Conservation (phyloP, 2,888 invertebrate genomes). For the Acronicta aceris region DNA sequence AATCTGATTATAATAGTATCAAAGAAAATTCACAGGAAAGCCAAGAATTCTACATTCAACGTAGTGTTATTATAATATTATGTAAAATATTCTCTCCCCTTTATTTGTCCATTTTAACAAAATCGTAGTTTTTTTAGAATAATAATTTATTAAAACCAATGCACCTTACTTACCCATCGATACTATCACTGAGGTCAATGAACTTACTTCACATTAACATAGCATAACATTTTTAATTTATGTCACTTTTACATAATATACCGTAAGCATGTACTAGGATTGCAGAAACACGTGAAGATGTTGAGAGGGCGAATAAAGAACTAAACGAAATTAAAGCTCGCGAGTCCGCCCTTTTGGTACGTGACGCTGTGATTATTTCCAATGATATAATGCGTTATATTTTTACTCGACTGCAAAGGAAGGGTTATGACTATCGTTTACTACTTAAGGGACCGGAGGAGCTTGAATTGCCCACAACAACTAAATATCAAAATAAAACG, state of each 20-base stretch:
- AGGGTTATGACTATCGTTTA: background rate
- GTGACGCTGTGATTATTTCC: constrained; percentile 18
- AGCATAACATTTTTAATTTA: constrained; percentile 11
- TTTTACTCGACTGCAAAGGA: too few relatives aligned
- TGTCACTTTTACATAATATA: constrained; percentile 1
- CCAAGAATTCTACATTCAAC: too few relatives aligned
- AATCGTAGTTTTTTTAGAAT: too few relatives aligned
- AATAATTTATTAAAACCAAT: too few relatives aligned
- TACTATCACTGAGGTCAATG: constrained; percentile 16
- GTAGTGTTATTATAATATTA: too few relatives aligned
- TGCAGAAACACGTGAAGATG: constrained; percentile 67
- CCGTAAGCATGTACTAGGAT: constrained; percentile 58
- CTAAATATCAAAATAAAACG: too few relatives aligned
- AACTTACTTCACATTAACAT: constrained; percentile 17
- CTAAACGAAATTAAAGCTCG: constrained; percentile 53
- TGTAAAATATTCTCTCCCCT: too few relatives aligned
- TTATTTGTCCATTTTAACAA: too few relatives aligned
- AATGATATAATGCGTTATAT: background rate
- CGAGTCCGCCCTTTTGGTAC: constrained; percentile 11
- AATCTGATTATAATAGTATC: too few relatives aligned
- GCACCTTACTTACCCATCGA: constrained; percentile 39
- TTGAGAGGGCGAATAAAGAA: constrained; percentile 62
- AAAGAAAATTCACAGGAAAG: too few relatives aligned
- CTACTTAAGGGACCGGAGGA: too few relatives aligned
- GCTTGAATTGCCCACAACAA: too few relatives aligned